Evolutionary conservation across 2,888 invertebrate species (phyloP), one percentile per base, ranked within the genome.

Genomic region (Coelogynopora nodosa): DNA sequence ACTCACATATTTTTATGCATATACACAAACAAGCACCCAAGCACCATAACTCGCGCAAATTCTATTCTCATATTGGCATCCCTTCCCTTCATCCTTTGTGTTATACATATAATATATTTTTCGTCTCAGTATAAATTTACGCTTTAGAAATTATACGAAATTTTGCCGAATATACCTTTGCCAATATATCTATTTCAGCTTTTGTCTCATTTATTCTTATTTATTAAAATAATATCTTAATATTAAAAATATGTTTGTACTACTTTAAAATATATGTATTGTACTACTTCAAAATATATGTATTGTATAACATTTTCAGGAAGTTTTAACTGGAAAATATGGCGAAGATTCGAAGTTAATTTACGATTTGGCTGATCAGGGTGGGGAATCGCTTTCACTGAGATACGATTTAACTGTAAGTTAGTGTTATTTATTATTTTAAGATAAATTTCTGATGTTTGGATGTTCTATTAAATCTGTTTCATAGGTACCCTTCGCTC

Each of bases 331-430:
- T 27, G 99, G 98, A 82, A 99, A 99, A 93, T 99, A 99, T 93
- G 99, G 99, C 0, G 99, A 99, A 93, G 99, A 99, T 92, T 96
- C 98, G 0, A 99, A 99, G 91, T 93, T 99, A 10, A 99, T 99
- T 87, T 99, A 98, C 92, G 98, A 99, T 92, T 93, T 99, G 81
- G 96, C 96, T 91, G 98, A 99, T 93, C 98, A 99, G 93, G 99
- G 98, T 86, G 99, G 99, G 30, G 99, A 99, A 93, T 95, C 97
- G 87, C 93, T 98, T 81, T 96, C 98, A 0, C 93, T 99, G 88
- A 94, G 99, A 88, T 99, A 99, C 92, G 99, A 99, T 92, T 93
- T 99, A 87, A 99, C 99, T 0, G 99, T 93, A 85, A 88, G 87
- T 84, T 29, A 18, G 18, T 84, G 23, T 18, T 13, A 18, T 10